Percentiles rank a stretch among this genome's conserved stretches.
Evolutionary conservation across 2,113 vertebrate species (phyloP).

Genomic region (Bagarius yarrelli): DNA sequence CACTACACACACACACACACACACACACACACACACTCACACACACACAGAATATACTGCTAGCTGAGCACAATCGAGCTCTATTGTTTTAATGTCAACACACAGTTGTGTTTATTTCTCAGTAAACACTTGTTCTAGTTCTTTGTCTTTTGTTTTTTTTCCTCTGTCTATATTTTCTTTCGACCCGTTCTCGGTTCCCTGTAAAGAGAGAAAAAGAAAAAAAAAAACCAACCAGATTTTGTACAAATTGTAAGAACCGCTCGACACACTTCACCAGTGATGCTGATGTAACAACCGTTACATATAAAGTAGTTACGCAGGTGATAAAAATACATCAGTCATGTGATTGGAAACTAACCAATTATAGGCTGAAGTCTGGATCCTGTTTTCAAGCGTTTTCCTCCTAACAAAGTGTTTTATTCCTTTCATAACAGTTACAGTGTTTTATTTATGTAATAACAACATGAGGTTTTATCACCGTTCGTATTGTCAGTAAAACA

Average conservation of each 20-base stretch:
- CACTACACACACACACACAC: slow-evolving; percentile 29
- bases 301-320: neutral
- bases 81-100: slow-evolving; percentile 35
- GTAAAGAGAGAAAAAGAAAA: neutral
- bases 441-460: neutral
- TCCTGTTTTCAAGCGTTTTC: neutral
- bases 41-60: neutral
- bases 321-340: neutral
- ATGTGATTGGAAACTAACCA: neutral
- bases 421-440: neutral
- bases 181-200: neutral
- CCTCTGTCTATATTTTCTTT: neutral
- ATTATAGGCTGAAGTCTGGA: too few species aligned
- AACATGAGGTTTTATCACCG: neutral
- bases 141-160: neutral
- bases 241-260: neutral
- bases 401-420: neutral
- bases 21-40: slow-evolving; percentile 23
- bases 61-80: slow-evolving; percentile 5
- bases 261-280: neutral
- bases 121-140: neutral
- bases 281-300: slow-evolving; percentile 9
- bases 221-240: neutral
- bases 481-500: neutral
- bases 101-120: slow-evolving; percentile 12